Base-by-base conservation (phyloP, 2,888 invertebrate species). In the Minunthozetes semirufus region DNA sequence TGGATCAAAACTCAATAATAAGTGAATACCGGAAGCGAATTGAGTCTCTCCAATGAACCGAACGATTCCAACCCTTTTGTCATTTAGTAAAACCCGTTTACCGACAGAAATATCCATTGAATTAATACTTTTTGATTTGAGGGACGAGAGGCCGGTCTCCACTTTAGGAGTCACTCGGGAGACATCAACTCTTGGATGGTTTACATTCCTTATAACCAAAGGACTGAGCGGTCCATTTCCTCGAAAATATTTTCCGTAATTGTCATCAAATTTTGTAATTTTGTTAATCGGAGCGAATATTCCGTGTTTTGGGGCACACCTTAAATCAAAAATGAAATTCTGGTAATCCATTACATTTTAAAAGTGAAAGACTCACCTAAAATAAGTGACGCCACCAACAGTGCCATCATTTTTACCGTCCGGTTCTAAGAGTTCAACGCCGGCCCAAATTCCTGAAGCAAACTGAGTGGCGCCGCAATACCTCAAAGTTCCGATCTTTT, bases 361-460 rank as follows among this genome's bases (percentile, higher is more conserved):
- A 8, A 27, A 56, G 11, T 8, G 6, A 9, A 22, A 17, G n/a
- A 50, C 29, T 56, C n/a, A 66, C 68, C 63, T 38, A 78, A 82
- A 82, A 78, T 82, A 82, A 50, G 81, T 80, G 46, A 85, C 82
- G 48, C 85, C 85, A 68, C 83, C 82, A 46, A 86, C 82, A 70
- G 83, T 83, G 19, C 85, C 86, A 79, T 85, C 84, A 80, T 86
- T 84, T 79, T 85, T 85, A 11, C 86, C 86, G 19, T 82, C 81
- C 2, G 83, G 81, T 61, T 84, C 83, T 77, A 85, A 85, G 42
- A 86, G 80, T 77, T 85, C 85, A 66, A 86, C 83, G 27, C 86
- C 86, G 19, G 84, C 85, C 86, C 86, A 86, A 22, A 85, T 80
- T 22, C 29, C 29, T 63, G 53, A 63, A 11, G 56, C 29, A 19